phyloP scores from a whole-genome alignment of 2,113 vertebrate species.

The Morone chrysops region DNA sequence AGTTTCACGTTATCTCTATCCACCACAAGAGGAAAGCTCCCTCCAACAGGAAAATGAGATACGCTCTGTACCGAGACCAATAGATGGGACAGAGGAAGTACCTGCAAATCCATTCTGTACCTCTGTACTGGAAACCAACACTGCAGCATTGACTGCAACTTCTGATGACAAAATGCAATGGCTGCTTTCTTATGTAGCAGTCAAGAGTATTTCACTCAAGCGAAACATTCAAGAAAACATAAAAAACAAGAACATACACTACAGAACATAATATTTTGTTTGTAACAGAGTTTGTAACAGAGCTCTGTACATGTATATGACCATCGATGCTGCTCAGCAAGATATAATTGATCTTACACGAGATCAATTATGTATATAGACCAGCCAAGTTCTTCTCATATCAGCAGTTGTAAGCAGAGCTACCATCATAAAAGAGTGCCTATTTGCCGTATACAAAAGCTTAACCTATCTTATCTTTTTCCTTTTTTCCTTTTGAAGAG shows the following conservation, averaged over 20 bases:
- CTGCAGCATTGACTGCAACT: constrained; percentile 10
- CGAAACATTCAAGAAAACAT: not conserved
- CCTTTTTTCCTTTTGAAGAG: not conserved
- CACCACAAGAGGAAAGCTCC: not conserved
- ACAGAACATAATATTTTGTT: not conserved
- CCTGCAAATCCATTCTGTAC: not conserved
- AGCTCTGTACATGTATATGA: not conserved
- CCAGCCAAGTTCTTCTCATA: constrained; percentile 13
- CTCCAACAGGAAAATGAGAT: not conserved
- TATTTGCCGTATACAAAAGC: not conserved
- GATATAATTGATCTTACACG: not conserved
- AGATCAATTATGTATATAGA: constrained; percentile 48
- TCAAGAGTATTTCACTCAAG: not conserved
- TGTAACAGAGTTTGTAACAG: not conserved
- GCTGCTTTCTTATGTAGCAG: constrained; percentile 1
- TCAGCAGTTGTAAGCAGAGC: not conserved
- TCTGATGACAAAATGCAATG: not conserved
- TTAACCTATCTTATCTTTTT: not conserved
- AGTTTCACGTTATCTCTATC: constrained; percentile 30
- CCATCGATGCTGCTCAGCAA: not conserved
- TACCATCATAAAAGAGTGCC: not conserved
- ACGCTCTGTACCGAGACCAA: not conserved
- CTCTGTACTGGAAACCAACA: constrained; percentile 8
- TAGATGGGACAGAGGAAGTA: not conserved
- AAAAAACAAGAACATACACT: not conserved